Evolutionary conservation across 2,888 invertebrate genomes (phyloP).

Genomic region (Temnothorax ravouxi): DNA sequence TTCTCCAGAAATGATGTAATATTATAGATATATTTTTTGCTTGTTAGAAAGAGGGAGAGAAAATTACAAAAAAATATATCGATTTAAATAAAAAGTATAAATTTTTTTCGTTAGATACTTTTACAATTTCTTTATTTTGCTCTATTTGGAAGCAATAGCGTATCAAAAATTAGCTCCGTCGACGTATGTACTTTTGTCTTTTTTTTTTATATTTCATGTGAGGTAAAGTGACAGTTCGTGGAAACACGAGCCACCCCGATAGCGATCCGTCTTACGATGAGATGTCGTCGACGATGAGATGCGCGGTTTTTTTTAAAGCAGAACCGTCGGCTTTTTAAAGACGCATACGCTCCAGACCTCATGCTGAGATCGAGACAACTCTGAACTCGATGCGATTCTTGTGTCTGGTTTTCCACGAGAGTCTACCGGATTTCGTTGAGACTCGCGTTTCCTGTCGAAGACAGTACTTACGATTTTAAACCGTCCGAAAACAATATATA

Average conservation of each 20-base stretch:
- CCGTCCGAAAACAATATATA: background rate
- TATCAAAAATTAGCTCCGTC: background rate
- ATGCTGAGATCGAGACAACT: conserved; percentile 64
- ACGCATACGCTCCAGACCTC: conserved; percentile 62
- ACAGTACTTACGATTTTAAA: background rate
- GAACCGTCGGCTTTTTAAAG: conserved; percentile 56
- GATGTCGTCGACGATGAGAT: background rate
- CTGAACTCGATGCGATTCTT: conserved; percentile 54
- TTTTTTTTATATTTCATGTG: background rate
- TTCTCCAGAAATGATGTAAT: background rate
- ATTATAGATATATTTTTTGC: background rate
- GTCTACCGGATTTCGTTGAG: conserved; percentile 35
- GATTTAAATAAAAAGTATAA: background rate
- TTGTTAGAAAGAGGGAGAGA: background rate
- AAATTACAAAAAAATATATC: background rate
- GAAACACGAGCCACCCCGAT: conserved; percentile 20
- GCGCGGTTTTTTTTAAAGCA: conserved; percentile 58
- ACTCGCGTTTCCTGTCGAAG: conserved; percentile 1
- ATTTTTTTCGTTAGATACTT: conserved; percentile 17
- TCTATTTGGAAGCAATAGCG: background rate
- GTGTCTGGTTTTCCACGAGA: conserved; percentile 59
- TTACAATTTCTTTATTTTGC: background rate
- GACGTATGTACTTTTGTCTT: background rate
- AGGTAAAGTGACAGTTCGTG: conserved; percentile 10
- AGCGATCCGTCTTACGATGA: conserved; percentile 6